Conservation (phyloP, 1,140 invertebrate species). For the Cherax destructor region DNA sequence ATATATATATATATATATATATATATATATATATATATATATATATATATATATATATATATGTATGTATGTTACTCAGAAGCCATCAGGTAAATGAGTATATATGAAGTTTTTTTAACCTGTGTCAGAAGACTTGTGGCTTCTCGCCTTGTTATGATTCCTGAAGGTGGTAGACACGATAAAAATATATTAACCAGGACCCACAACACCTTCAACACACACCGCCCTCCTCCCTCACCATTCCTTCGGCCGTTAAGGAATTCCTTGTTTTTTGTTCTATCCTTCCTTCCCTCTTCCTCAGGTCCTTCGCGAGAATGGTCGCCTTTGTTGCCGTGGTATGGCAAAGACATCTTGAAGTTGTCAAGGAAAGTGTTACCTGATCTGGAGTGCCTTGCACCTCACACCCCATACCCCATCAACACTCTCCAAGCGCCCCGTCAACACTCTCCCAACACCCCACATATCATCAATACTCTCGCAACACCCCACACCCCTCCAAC, state of each 20-base stretch:
- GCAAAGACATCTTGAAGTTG: background rate
- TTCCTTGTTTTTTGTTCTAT: too few species aligned
- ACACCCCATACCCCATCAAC: too few species aligned
- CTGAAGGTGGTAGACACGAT: background rate
- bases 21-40: slow-evolving; percentile 17
- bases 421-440: too few species aligned
- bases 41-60: slow-evolving; percentile 31
- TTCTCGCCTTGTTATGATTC: background rate
- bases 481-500: too few species aligned
- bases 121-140: background rate
- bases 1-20: slow-evolving; percentile 13
- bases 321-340: background rate
- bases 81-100: background rate
- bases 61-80: background rate
- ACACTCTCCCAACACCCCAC: too few species aligned
- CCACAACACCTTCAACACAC: background rate
- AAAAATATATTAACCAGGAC: background rate
- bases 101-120: background rate
- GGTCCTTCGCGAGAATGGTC: background rate
- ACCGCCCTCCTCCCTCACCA: background rate
- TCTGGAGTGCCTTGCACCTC: background rate
- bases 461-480: too few species aligned
- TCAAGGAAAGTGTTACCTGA: background rate
- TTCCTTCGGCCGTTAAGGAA: too few species aligned
- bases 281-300: too few species aligned